These are phyloP conservation scores for Rutpela maculata DNA, from an alignment of 2,888 invertebrate species.

Conservation along the genomic window DNA sequence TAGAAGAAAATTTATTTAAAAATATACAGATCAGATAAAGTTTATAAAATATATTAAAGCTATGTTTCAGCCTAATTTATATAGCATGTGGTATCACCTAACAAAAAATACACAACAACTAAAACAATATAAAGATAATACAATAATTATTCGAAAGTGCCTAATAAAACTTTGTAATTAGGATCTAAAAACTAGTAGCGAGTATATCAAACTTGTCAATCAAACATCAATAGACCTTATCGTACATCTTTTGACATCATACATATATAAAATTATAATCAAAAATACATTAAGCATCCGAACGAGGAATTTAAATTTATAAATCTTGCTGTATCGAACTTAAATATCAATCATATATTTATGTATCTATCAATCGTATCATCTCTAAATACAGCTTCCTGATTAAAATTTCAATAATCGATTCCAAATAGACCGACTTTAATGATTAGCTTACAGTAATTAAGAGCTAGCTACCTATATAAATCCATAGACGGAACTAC, in stretches of 20 bases:
- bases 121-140: conserved; percentile 32
- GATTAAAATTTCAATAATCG: conserved; percentile 57
- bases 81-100: conserved; percentile 49
- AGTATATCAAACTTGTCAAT: conserved; percentile 63
- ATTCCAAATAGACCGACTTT: conserved; percentile 49
- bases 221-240: conserved; percentile 58
- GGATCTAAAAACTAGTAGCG: conserved; percentile 60
- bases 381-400: conserved; percentile 51
- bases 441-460: conserved; percentile 45
- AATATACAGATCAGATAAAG: conserved; percentile 49
- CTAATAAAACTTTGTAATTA: conserved; percentile 64
- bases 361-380: conserved; percentile 49
- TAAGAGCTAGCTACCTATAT: conserved; percentile 33
- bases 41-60: conserved; percentile 58
- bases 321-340: conserved; percentile 48
- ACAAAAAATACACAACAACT: conserved; percentile 36
- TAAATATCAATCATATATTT: conserved; percentile 52
- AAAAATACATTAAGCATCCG: conserved; percentile 59
- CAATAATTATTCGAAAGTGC: conserved; percentile 43
- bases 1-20: conserved; percentile 46
- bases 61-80: conserved; percentile 60
- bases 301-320: conserved; percentile 55
- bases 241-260: conserved; percentile 57
- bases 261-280: conserved; percentile 62
- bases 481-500: conserved; percentile 28